Conservation (phyloP, 53 echinoderm and acorn worm species). For the Stichopus horrens region DNA sequence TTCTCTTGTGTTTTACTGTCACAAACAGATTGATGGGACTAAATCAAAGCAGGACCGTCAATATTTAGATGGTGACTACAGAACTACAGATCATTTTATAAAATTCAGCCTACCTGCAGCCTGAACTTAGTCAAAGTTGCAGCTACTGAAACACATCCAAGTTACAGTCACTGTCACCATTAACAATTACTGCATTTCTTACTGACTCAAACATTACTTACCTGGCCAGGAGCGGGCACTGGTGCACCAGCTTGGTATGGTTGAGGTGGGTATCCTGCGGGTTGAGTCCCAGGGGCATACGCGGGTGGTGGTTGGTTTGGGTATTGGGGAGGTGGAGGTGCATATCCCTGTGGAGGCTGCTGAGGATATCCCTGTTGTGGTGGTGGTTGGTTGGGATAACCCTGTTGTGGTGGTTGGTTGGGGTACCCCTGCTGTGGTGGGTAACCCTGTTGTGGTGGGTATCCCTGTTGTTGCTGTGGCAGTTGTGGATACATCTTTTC, state of each 20-base stretch:
- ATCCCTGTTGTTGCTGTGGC: not conserved
- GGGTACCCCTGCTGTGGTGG: not conserved
- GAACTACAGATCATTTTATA: too few relatives aligned
- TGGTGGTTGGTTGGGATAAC: conserved; percentile 35
- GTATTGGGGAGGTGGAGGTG: not conserved
- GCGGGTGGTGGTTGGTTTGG: not conserved
- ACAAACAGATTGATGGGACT: too few relatives aligned
- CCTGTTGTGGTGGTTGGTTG: conserved; percentile 21
- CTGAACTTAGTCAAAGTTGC: not conserved
- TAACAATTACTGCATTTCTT: not conserved
- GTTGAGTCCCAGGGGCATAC: not conserved
- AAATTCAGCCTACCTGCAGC: too few relatives aligned
- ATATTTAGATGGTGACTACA: too few relatives aligned
- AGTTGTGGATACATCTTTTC: conserved; percentile 7
- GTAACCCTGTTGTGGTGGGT: conserved; percentile 21
- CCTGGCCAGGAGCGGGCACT: conserved; percentile 7
- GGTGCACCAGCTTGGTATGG: conserved; percentile 10
- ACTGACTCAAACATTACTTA: not conserved
- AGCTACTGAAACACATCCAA: not conserved
- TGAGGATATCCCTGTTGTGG: conserved; percentile 32
- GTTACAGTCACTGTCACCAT: not conserved
- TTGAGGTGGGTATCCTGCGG: conserved; percentile 13
- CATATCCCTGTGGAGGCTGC: conserved; percentile 8
- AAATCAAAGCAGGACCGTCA: too few relatives aligned
- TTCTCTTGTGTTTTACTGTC: too few relatives aligned